Evolutionary conservation across 2,888 invertebrate genomes (phyloP).

Genomic region (Drosophila anceps): DNA sequence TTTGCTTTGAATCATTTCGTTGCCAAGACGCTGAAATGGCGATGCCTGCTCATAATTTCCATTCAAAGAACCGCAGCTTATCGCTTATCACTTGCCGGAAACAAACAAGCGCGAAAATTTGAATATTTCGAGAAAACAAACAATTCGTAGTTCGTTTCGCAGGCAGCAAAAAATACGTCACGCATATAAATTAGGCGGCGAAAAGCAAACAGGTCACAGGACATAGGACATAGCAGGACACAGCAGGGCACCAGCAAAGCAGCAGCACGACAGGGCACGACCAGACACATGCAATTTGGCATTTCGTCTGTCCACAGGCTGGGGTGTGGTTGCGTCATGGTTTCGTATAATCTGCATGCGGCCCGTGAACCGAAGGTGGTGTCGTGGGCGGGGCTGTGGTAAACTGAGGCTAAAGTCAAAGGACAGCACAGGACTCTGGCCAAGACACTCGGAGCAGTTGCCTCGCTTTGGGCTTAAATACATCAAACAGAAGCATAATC

Average conservation of each 20-base stretch:
- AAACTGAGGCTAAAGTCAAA: conserved; percentile 26
- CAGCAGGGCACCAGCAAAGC: neutral
- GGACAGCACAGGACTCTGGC: conserved; percentile 26
- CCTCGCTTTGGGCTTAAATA: conserved; percentile 64
- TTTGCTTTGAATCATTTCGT: neutral
- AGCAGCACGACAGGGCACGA: neutral
- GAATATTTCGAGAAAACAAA: conserved; percentile 32
- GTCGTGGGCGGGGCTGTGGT: neutral
- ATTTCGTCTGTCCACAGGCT: conserved; percentile 32
- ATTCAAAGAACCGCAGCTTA: conserved; percentile 27
- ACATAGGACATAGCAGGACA: conserved; percentile 4
- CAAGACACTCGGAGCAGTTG: conserved; percentile 46
- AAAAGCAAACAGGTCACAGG: conserved; percentile 34
- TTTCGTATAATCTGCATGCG: conserved; percentile 43
- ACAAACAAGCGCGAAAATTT: conserved; percentile 43
- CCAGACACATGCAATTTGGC: conserved; percentile 48
- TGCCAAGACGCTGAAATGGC: neutral
- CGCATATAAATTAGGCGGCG: conserved; percentile 52
- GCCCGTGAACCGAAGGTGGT: conserved; percentile 17
- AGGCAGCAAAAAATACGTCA: conserved; percentile 29
- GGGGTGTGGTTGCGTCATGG: conserved; percentile 10
- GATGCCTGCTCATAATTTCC: conserved; percentile 16
- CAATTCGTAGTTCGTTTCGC: conserved; percentile 32
- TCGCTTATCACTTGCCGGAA: conserved; percentile 40
- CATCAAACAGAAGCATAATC: conserved; percentile 78